Conservation (phyloP, 2,888 invertebrate species). For the Perizoma affinitatum region DNA sequence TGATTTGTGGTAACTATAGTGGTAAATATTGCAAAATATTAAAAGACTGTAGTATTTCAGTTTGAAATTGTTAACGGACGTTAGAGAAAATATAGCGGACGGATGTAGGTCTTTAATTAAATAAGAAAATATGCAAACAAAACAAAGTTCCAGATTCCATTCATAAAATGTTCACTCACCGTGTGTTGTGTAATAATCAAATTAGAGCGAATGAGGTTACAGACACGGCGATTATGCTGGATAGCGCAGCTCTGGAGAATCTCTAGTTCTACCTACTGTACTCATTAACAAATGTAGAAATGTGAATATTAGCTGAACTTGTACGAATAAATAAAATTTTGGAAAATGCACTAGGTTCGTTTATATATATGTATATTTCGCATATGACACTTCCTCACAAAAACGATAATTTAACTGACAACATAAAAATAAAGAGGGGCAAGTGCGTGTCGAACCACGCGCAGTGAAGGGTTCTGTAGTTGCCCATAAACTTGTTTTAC, state of each 20-base stretch:
- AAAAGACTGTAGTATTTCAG: conserved; percentile 49
- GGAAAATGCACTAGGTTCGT: too few species aligned
- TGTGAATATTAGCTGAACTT: too few species aligned
- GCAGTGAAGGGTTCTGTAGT: too few species aligned
- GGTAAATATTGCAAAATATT: conserved; percentile 43
- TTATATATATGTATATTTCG: too few species aligned
- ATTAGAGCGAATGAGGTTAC: conserved; percentile 64
- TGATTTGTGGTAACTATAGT: conserved; percentile 34
- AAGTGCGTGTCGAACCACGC: too few species aligned
- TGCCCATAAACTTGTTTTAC: too few species aligned
- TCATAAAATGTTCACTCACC: conserved; percentile 65
- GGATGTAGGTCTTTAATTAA: conserved; percentile 68
- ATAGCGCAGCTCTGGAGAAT: conserved; percentile 50
- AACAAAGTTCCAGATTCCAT: conserved; percentile 64
- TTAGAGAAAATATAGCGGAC: conserved; percentile 53
- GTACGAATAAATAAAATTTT: too few species aligned
- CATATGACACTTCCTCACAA: too few species aligned
- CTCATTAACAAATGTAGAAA: conserved; percentile 22
- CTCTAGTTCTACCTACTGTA: conserved; percentile 40
- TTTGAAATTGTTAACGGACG: conserved; percentile 49
- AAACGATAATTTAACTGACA: too few species aligned
- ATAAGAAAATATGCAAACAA: conserved; percentile 59
- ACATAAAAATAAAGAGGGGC: too few species aligned
- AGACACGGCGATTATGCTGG: conserved; percentile 48
- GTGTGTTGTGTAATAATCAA: conserved; percentile 69